These are phyloP conservation scores for Drosophila aff. DNA, from an alignment of 1,140 invertebrate genomes.

Conservation along the genomic window DNA sequence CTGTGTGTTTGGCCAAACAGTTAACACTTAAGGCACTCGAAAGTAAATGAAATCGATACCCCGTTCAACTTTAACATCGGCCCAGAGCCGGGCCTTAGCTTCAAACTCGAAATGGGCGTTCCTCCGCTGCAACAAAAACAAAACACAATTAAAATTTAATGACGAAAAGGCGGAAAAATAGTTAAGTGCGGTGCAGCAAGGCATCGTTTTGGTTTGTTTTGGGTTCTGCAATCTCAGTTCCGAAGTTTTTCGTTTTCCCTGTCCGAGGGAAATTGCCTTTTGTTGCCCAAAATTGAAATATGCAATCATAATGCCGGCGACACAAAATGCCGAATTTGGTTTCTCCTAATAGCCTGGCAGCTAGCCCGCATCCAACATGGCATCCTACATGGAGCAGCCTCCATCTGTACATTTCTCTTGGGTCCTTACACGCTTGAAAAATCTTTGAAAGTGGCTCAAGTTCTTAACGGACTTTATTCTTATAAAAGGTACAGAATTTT, in stretches of 20 bases:
- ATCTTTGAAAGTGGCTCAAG: background rate
- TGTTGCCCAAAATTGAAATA: slow-evolving; percentile 71
- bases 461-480: no score
- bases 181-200: slow-evolving; percentile 39
- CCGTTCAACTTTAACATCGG: slow-evolving; percentile 27
- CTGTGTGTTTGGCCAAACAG: slow-evolving; percentile 73
- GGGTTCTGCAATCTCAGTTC: slow-evolving; percentile 28
- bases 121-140: slow-evolving; percentile 23
- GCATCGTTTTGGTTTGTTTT: background rate
- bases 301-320: slow-evolving; percentile 64
- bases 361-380: slow-evolving; percentile 20
- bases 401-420: slow-evolving; percentile 28
- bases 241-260: slow-evolving; percentile 21
- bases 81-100: slow-evolving; percentile 9
- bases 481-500: no score
- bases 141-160: slow-evolving; percentile 84
- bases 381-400: slow-evolving; percentile 40
- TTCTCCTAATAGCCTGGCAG: slow-evolving; percentile 64
- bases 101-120: slow-evolving; percentile 51
- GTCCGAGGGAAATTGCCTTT: slow-evolving; percentile 50
- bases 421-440: slow-evolving; percentile 11
- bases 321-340: slow-evolving; percentile 78
- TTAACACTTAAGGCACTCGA: slow-evolving; percentile 65
- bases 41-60: slow-evolving; percentile 60
- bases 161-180: slow-evolving; percentile 80